phyloP scores from a whole-genome alignment of 30 jellyfish, hydroid and myxozoan species.

The Chrysaora quinquecirrha region DNA sequence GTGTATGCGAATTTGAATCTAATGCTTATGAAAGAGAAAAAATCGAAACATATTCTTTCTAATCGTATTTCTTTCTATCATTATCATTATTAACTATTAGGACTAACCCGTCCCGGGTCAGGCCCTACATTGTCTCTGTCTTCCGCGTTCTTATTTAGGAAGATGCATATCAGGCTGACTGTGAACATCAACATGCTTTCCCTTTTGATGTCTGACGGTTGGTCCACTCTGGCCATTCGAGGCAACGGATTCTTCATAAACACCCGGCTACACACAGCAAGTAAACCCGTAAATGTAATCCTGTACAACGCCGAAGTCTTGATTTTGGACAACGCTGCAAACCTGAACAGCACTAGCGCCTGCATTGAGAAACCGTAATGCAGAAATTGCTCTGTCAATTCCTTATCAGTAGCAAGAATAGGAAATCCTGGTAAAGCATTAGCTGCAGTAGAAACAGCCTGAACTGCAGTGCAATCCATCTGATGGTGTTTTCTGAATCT shows the following conservation, averaged over 20 bases:
- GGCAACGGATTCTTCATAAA: conserved; percentile 79
- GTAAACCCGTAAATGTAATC: conserved; percentile 85
- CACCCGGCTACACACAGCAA: conserved; percentile 78
- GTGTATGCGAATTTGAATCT: too few relatives aligned
- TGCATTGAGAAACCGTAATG: conserved; percentile 92
- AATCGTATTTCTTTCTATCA: too few relatives aligned
- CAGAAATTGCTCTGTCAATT: conserved; percentile 90
- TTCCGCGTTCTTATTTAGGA: too few relatives aligned
- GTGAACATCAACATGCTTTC: conserved; percentile 78
- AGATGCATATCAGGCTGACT: conserved; percentile 80
- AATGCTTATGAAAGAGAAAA: too few relatives aligned
- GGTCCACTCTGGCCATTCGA: conserved; percentile 98
- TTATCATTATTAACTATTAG: too few relatives aligned
- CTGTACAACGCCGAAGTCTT: conserved; percentile 87
- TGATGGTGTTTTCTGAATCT: conserved; percentile 95
- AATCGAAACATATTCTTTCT: too few relatives aligned
- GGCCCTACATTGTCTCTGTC: too few relatives aligned
- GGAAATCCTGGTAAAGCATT: conserved; percentile 96
- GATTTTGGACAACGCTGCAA: conserved; percentile 97
- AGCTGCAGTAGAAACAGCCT: conserved; percentile 97
- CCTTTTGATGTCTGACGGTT: conserved; percentile 85
- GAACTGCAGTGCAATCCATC: conserved; percentile 95
- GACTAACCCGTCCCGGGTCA: too few relatives aligned
- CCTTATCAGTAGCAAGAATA: conserved; percentile 98
- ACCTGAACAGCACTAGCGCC: conserved; percentile 97